Base-by-base conservation (phyloP, 2,797 vertebrate genomes). In the Bradypodion ventrale region DNA sequence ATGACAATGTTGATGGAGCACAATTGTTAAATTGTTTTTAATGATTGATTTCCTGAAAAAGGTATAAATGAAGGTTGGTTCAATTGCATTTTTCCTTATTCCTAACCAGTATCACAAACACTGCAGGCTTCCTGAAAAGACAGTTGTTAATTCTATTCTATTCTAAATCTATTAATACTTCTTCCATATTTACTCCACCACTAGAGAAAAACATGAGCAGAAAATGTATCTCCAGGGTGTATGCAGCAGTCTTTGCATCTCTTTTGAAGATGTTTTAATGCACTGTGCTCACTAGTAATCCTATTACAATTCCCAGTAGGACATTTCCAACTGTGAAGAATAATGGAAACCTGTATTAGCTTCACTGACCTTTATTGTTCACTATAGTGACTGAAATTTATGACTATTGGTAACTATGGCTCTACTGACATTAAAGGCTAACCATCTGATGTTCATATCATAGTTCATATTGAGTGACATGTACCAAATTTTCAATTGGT, bases 321-420 rank as follows among this genome's bases (percentile, higher is more conserved):
- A 21, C 40, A 83, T 84, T 75, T 79, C 74, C 40, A 63, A 7
- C 29, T 72, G 16, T 60, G 78, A 81, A 75, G 69, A 27, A 75
- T 69, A 27, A 29, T 46, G 4, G 21, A 60, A 6, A n/a, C 42
- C 32, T 66, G 15, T 59, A 13, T 23, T 10, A 7, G 2, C 59
- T 65, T 2, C 40, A 69, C n/a, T 83, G 46, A 56, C 62, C 27
- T 27, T 63, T 69, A 32, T 9, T 77, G 2, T 52, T 84, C 5
- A 25, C 8, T 49, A 0, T 19, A 40, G 37, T 9, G 23, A 21
- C 7, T 78, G 37, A 29, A 29, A 25, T 85, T 75, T 78, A 65
- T 21, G 23, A 87, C 16, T 76, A 77, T 40, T n/a, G 13, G 10
- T 60, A 66, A 29, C 46, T 69, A 73, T 63, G 46, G 1, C 75